Evolutionary conservation across 1,140 invertebrate species (phyloP), one percentile per base, ranked within the genome.

Genomic region (Sarcophaga peregrina): DNA sequence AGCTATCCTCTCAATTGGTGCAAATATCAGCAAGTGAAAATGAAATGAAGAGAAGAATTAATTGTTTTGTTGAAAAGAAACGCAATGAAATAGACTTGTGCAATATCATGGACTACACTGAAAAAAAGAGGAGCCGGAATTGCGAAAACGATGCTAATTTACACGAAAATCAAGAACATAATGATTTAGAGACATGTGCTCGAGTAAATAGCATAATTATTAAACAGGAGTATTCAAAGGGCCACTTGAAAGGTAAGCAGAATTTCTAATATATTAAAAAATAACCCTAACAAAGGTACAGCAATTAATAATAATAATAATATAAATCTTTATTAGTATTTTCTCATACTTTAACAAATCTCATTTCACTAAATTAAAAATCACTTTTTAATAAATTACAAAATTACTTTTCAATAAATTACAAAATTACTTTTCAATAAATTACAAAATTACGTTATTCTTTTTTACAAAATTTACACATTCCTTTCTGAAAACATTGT

Each of bases 61-160:
- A 91, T 72, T 92, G 92, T 73, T 95, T 94, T 86, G 93, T 94
- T 75, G 89, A 92, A 82, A 91, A 92, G 82, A 95, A 95, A 90
- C 90, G 94, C 13, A 91, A 92, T 78, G 93, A 95, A 91, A 92
- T 94, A 13, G 93, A 95, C 91, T 87, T 91, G 72, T 89, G 91
- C 54, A 95, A 95, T 89, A 89, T 94, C 83, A 91, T 92, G 86
- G 94, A 95, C 86, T 95, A 95, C 90, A 94, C 93, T 68, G 15
- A 68, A 68, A n/a, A 20, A 7, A 15, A n/a, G 11, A 62, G 85
- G 83, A 87, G 90, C 84, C 85, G 88, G 82, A 86, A 86, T 82
- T 17, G 13, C 8, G 13, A 25, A 45, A 13, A n/a, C 6, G 52
- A 81, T 13, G 17, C 25, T 47, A 47, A 76, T 50, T 15, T 25